Conservation (phyloP, 2,113 vertebrate genomes). For the Calonectris borealis region DNA sequence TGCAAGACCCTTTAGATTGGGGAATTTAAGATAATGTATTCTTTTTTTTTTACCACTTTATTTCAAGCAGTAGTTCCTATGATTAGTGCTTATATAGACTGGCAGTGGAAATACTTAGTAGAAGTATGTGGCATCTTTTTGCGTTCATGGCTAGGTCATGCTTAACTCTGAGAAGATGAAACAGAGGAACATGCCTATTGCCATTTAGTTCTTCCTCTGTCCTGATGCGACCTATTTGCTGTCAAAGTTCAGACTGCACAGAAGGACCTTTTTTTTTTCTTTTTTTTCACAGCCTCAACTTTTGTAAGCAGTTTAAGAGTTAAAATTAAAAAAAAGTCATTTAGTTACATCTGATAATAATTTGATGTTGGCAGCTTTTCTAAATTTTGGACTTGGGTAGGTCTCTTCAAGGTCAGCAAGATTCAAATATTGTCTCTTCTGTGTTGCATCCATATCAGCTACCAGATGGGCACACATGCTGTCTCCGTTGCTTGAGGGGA, state of each 20-base stretch:
- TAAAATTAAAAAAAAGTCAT: not conserved
- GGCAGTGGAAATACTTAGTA: not conserved
- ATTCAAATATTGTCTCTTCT: not conserved
- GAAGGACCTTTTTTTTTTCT: not conserved
- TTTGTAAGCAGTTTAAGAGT: not conserved
- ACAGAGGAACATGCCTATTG: not conserved
- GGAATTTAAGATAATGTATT: not conserved
- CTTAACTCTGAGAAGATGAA: not conserved
- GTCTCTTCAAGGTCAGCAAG: not conserved
- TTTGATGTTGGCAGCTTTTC: not conserved
- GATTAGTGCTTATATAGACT: not conserved
- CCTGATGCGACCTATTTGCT: not conserved
- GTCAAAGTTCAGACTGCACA: not conserved
- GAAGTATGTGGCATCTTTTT: not conserved
- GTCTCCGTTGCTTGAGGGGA: not conserved
- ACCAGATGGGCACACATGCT: not conserved
- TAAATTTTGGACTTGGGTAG: not conserved
- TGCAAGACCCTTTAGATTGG: not conserved
- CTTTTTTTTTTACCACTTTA: not conserved
- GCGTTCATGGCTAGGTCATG: not conserved
- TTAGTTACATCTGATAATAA: not conserved
- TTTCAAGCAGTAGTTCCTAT: not conserved
- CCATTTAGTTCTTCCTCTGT: not conserved
- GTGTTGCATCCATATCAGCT: not conserved
- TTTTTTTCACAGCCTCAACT: not conserved